Evolutionary conservation across 2,113 vertebrate genomes (phyloP).

Genomic region (Chamaea fasciata): DNA sequence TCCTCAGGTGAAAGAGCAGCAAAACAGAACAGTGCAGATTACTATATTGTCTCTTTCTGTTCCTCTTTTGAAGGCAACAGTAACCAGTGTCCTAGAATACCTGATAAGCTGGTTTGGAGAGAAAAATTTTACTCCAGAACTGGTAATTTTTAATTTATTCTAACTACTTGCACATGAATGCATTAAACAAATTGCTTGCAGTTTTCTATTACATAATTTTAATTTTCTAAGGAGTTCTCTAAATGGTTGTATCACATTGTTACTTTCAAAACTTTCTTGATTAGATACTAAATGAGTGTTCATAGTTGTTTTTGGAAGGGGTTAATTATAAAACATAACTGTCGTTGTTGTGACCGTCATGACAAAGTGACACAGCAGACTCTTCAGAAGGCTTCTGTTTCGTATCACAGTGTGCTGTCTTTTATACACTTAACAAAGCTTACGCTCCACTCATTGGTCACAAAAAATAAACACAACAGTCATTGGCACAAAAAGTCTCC

Average conservation of each 20-base stretch:
- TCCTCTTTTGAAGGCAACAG: constrained; percentile 78
- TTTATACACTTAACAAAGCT: background rate
- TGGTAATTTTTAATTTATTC: constrained; percentile 79
- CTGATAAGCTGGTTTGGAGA: constrained; percentile 92
- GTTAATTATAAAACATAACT: background rate
- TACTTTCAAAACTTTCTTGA: background rate
- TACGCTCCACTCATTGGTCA: too few species aligned
- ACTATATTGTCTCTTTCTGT: background rate
- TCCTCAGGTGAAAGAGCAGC: background rate
- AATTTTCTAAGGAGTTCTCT: background rate
- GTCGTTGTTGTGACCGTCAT: background rate
- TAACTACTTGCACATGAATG: background rate
- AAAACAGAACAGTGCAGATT: background rate
- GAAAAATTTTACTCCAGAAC: constrained; percentile 85
- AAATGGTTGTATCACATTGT: background rate
- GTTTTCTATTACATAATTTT: background rate
- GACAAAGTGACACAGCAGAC: background rate
- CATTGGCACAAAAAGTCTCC: background rate
- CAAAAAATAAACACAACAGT: background rate
- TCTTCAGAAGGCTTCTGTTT: background rate
- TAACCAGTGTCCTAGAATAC: constrained; percentile 87
- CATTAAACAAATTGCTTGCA: background rate
- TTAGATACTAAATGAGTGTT: background rate
- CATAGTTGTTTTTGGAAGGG: background rate
- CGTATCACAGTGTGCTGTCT: background rate